A percentile compares a stretch with the other conserved stretches of the same genome.
Conservation (phyloP, 2,113 vertebrate species). For the Stomatorhinus ivindoensis region DNA sequence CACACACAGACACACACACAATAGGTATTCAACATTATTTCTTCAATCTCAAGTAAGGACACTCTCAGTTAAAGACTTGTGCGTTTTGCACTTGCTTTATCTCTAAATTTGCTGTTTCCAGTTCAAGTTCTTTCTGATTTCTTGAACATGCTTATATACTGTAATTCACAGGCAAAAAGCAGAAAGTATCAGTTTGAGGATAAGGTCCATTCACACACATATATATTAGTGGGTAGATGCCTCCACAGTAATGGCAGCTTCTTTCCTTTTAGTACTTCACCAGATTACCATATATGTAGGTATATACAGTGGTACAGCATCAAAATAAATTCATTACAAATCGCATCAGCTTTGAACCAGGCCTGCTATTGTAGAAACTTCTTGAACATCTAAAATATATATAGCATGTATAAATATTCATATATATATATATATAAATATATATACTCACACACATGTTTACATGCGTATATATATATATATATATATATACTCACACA, state of each 20-base stretch:
- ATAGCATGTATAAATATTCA: not conserved
- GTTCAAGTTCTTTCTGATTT: not conserved
- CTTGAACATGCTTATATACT: not conserved
- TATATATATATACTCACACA: constrained; percentile 31
- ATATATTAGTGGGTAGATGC: no score
- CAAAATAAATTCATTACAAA: not conserved
- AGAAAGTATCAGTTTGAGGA: not conserved
- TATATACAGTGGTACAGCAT: not conserved
- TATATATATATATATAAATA: not conserved
- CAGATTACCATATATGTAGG: not conserved
- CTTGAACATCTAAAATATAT: not conserved
- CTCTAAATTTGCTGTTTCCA: not conserved
- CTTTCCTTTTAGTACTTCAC: not conserved
- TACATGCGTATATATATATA: not conserved
- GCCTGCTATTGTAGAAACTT: not conserved
- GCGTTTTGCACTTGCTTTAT: not conserved
- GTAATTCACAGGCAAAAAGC: not conserved
- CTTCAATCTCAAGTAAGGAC: not conserved
- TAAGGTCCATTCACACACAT: not conserved
- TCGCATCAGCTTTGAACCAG: not conserved
- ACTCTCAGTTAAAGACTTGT: not conserved
- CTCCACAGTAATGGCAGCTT: not conserved
- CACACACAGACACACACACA: no score
- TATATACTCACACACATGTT: no score
- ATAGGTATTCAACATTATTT: not conserved